These are phyloP conservation scores for rat (Rattus norvegicus) DNA, from an alignment of 2,113 vertebrate species.

Conservation along the genomic window DNA sequence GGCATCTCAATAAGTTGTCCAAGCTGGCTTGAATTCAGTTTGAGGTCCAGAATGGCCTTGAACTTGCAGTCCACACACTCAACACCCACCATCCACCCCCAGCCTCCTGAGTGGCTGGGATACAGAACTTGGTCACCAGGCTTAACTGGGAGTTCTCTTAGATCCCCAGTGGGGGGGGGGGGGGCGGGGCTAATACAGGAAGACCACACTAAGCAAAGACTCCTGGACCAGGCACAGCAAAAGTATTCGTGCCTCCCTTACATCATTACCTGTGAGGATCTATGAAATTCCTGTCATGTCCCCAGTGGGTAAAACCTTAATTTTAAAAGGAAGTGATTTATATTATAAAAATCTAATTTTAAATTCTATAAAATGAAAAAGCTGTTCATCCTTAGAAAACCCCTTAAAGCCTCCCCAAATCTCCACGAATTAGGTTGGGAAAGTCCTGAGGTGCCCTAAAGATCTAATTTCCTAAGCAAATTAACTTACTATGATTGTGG, in stretches of 20 bases:
- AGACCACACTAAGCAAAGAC: background rate
- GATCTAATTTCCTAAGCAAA: slow-evolving; percentile 62
- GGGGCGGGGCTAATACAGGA: too few species aligned
- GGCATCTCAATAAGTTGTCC: background rate
- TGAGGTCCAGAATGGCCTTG: background rate
- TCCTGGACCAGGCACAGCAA: too few species aligned
- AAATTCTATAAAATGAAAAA: slow-evolving; percentile 62
- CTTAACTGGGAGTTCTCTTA: background rate
- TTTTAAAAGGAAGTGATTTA: slow-evolving; percentile 57
- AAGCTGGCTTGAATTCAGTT: background rate
- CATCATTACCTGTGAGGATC: background rate
- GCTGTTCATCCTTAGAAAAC: slow-evolving; percentile 12
- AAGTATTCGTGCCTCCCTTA: background rate
- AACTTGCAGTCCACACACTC: background rate
- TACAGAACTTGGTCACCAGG: background rate
- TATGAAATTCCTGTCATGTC: background rate
- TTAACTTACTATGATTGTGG: slow-evolving; percentile 47
- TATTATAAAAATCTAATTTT: slow-evolving; percentile 24
- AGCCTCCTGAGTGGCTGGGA: background rate
- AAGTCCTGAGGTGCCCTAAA: slow-evolving; percentile 50
- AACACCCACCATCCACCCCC: background rate
- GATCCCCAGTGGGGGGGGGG: background rate
- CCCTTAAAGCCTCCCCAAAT: slow-evolving; percentile 27
- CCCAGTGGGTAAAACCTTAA: background rate
- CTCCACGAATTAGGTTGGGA: slow-evolving; percentile 17